A percentile compares a stretch with the other conserved stretches of the same genome.
Evolutionary conservation across 2,888 invertebrate genomes (phyloP).

Genomic region (Aphidoletes aphidimyza): DNA sequence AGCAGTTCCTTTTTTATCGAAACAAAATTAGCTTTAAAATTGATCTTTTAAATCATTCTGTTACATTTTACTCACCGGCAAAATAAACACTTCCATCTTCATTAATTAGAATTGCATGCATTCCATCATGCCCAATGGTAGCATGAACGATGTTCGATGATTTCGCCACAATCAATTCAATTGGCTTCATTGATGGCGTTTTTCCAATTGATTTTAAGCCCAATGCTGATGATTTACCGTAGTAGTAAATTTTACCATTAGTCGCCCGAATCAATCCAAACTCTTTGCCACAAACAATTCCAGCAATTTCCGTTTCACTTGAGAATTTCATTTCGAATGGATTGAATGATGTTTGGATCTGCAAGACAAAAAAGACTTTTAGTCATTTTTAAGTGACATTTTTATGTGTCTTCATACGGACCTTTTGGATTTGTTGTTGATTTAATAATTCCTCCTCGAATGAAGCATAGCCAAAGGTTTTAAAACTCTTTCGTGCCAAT

Average conservation of each 20-base stretch:
- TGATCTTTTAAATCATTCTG: not conserved
- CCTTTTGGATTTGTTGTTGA: constrained; percentile 66
- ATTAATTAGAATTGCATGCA: constrained; percentile 89
- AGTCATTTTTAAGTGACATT: not conserved
- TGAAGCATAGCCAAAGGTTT: constrained; percentile 77
- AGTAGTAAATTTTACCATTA: constrained; percentile 89
- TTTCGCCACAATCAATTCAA: constrained; percentile 74
- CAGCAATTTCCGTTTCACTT: constrained; percentile 82
- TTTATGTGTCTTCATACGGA: constrained; percentile 48
- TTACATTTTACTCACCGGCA: constrained; percentile 68
- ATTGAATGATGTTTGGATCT: constrained; percentile 69
- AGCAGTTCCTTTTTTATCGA: constrained; percentile 74
- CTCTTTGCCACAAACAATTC: constrained; percentile 87
- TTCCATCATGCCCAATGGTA: constrained; percentile 92
- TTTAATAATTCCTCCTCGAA: constrained; percentile 75
- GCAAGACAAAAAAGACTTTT: constrained; percentile 57
- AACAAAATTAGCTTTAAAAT: not conserved
- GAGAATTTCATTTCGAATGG: constrained; percentile 71
- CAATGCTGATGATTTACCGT: constrained; percentile 85
- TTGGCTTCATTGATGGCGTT: constrained; percentile 66
- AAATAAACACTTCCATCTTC: constrained; percentile 93
- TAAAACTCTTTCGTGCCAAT: constrained; percentile 81
- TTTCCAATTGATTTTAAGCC: constrained; percentile 77
- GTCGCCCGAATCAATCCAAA: constrained; percentile 85
- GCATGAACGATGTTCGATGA: constrained; percentile 79